A percentile compares a stretch with the other conserved stretches of the same genome.
Evolutionary conservation across 30 jellyfish, hydroid and myxozoan genomes (phyloP).

Genomic region (Phacellophora camtschatica): DNA sequence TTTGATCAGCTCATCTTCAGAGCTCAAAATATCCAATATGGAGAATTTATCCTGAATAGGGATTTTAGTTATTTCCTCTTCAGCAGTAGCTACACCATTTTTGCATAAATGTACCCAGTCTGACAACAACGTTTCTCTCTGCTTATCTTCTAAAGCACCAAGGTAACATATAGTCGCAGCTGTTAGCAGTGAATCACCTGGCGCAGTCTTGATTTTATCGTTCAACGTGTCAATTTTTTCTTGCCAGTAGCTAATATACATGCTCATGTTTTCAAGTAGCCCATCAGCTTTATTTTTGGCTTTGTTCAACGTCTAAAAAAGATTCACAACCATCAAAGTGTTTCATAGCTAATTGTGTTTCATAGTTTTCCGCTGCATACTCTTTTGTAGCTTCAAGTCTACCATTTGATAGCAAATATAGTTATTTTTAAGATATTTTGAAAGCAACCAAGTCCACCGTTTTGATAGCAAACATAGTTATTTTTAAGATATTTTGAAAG

Average conservation of each 20-base stretch:
- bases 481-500: too few species aligned
- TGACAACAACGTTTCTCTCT: not conserved
- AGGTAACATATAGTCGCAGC: constrained; percentile 65
- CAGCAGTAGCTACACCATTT: not conserved
- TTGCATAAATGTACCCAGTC: constrained; percentile 25
- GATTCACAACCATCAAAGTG: not conserved
- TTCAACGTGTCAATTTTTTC: not conserved
- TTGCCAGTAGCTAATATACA: constrained; percentile 44
- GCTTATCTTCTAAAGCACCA: constrained; percentile 25
- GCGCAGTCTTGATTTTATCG: constrained; percentile 28
- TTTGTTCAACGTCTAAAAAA: constrained; percentile 21
- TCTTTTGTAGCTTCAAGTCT: too few species aligned
- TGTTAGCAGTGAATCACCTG: constrained; percentile 51
- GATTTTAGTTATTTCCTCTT: not conserved
- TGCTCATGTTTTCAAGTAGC: constrained; percentile 38
- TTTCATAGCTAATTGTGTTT: too few species aligned
- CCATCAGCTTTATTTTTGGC: constrained; percentile 38
- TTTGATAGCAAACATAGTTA: too few species aligned
- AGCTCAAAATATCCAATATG: constrained; percentile 28
- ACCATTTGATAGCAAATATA: too few species aligned
- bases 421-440: too few species aligned
- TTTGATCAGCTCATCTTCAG: constrained; percentile 50
- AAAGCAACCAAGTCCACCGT: too few species aligned
- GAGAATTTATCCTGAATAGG: constrained; percentile 28
- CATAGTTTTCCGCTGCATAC: too few species aligned